phyloP scores from a whole-genome alignment of 2,113 vertebrate genomes.

The Cricetomys ansorgei region DNA sequence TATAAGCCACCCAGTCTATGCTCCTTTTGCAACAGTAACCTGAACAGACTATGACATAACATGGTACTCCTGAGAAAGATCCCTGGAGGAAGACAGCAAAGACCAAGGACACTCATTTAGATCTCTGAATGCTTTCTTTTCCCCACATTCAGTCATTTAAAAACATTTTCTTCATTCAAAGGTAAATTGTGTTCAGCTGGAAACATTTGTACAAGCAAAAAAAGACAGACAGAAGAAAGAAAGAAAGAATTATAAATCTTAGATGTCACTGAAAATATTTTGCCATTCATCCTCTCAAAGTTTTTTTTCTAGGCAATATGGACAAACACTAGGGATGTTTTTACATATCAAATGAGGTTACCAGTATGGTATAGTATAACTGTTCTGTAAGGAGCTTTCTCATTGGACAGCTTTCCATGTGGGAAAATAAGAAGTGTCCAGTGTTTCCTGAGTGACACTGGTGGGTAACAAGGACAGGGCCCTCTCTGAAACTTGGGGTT shows the following conservation, averaged over 20 bases:
- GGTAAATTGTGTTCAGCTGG: not conserved
- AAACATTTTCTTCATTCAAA: conserved; percentile 23
- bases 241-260: not conserved
- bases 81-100: not conserved
- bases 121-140: not conserved
- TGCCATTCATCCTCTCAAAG: not conserved
- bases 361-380: rapidly evolving
- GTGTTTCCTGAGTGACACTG: not conserved
- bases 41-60: not conserved
- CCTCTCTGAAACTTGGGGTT: no score
- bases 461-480: rapidly evolving
- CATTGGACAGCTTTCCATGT: not conserved
- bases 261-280: not conserved
- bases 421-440: not conserved
- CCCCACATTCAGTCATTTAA: not conserved
- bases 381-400: not conserved
- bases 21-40: not conserved
- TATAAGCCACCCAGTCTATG: not conserved
- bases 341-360: not conserved
- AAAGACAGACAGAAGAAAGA: not conserved
- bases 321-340: not conserved
- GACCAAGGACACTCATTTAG: not conserved
- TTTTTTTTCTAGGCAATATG: not conserved
- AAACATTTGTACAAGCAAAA: not conserved
- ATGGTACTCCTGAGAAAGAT: not conserved